Percentiles rank a stretch among this genome's conserved stretches.
These are phyloP conservation scores for Sussaba pulchella DNA, from an alignment of 2,888 invertebrate species.

Conservation along the genomic window DNA sequence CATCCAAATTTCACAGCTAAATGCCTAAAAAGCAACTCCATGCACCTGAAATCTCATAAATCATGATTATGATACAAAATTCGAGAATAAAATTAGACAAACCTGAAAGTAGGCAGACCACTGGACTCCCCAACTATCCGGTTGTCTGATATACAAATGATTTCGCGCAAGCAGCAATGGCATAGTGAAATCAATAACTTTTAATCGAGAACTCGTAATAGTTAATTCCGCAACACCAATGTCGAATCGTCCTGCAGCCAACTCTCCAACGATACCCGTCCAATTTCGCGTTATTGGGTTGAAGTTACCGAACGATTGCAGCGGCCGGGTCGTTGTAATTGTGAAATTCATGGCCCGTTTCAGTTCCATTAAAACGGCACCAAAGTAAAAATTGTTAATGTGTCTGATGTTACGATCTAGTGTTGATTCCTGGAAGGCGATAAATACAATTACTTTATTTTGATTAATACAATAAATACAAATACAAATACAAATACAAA, in stretches of 20 bases:
- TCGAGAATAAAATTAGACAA: background rate
- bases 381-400: constrained; percentile 68
- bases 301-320: constrained; percentile 70
- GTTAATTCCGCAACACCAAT: constrained; percentile 74
- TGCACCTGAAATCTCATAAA: too few species aligned
- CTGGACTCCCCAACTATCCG: constrained; percentile 60
- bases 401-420: background rate
- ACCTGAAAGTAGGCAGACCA: constrained; percentile 77
- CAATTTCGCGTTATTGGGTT: constrained; percentile 63
- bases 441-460: too few species aligned
- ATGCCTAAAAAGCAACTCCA: too few species aligned
- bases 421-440: background rate
- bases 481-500: too few species aligned
- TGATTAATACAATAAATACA: too few species aligned
- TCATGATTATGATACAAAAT: background rate
- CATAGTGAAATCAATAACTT: constrained; percentile 75
- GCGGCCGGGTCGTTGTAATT: constrained; percentile 39
- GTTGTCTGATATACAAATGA: constrained; percentile 72
- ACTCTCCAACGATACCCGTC: constrained; percentile 74
- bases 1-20: too few species aligned
- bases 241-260: constrained; percentile 70
- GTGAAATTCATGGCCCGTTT: constrained; percentile 74
- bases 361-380: constrained; percentile 71
- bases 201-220: constrained; percentile 70
- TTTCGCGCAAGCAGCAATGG: constrained; percentile 72